A percentile compares a stretch with the other conserved stretches of the same genome.
These are phyloP conservation scores for Spilogale gracilis DNA, from an alignment of 2,113 vertebrate species.

Conservation along the genomic window DNA sequence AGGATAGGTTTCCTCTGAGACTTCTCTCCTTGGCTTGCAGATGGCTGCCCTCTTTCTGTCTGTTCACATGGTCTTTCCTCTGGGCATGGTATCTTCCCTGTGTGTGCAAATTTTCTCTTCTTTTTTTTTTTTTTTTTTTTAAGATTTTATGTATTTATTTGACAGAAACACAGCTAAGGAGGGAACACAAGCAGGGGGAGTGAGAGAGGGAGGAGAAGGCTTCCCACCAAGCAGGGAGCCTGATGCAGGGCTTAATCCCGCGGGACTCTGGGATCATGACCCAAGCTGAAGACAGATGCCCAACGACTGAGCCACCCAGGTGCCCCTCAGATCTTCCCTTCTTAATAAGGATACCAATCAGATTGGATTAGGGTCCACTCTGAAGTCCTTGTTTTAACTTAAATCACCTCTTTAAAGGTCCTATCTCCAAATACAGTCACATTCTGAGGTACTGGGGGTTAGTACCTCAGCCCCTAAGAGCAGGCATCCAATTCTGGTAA, in stretches of 20 bases:
- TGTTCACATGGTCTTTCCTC: background rate
- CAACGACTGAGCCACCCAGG: background rate
- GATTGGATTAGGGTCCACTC: background rate
- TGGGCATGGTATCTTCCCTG: background rate
- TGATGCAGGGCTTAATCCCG: background rate
- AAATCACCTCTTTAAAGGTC: background rate
- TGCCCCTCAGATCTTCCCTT: background rate
- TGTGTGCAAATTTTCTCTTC: background rate
- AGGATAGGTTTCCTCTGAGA: background rate
- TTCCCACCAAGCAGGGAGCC: background rate
- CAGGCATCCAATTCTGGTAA: background rate
- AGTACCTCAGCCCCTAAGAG: background rate
- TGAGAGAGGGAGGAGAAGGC: background rate
- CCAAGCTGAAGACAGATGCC: background rate
- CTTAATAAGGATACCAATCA: background rate
- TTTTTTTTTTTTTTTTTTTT: too few species aligned
- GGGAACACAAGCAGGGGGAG: background rate
- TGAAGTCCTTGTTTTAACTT: background rate
- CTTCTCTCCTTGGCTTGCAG: background rate
- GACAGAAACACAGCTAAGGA: background rate
- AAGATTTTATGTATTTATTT: background rate
- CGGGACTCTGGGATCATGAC: background rate
- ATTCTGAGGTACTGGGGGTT: background rate
- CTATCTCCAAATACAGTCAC: background rate
- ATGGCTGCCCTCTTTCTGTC: background rate